Base-by-base conservation (phyloP, 2,888 invertebrate genomes). In the Rhingia rostrata region DNA sequence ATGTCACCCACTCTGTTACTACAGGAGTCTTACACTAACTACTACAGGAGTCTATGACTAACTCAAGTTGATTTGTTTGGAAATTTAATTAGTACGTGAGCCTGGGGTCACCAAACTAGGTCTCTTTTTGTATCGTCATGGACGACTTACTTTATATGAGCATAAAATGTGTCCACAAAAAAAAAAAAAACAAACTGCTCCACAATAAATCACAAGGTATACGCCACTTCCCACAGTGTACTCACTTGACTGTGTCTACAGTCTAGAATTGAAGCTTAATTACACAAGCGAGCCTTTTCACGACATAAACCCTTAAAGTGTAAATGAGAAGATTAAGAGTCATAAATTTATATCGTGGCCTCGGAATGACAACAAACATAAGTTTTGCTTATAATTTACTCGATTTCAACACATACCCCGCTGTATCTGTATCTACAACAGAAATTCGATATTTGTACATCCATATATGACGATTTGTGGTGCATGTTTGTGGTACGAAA, bases 341-440 rank as follows among this genome's bases (percentile, higher is more conserved):
- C 81, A 81, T 77, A 70, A 75, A 81, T 70, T 64, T 53, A 61
- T 70, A 81, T 77, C 69, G 69, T 63, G 63, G 64, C 70, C 69
- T 54, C n/a, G n/a, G 53, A 69, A 75, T 66, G 81, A 81, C 75
- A 81, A 64, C 75, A 75, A 64, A 81, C 81, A 81, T 77, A 70
- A 70, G 81, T 81, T 81, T 81, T 63, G 63, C 75, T 70, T 81
- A 58, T 77, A 81, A 77, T 81, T 77, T 64, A 75, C 69, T 70
- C 75, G 64, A 70, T 63, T 56, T 69, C 51, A 63, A 61, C 74
- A 43, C 66, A 30, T 45, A 39, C 39, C 14, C 51, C 14, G 37
- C 54, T 47, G 61, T 61, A 61, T 22, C 22, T 22, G 22, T 49
- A 32, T 35, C 14, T 4, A 47, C 22, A 12, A 22, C 22, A 64